Evolutionary conservation across 2,113 vertebrate genomes (phyloP), one percentile per base, ranked within the genome.

Genomic region (Acinonyx jubatus): DNA sequence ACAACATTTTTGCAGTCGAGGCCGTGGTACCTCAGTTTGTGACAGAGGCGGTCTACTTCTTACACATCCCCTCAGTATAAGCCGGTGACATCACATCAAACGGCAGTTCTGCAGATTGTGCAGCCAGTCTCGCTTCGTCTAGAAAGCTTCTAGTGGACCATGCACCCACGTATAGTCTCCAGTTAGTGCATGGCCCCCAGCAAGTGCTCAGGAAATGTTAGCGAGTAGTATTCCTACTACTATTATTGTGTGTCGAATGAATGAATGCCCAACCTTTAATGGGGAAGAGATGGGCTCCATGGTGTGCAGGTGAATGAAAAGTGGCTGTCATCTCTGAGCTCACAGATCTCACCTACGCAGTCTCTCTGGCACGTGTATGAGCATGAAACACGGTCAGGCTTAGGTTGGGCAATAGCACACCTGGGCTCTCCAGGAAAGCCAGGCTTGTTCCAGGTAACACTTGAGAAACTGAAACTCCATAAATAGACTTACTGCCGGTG

Each of bases 371-470:
- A 38, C 41, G 33, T 93, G 52, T n/a, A 41, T 9, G 8, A 23
- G 18, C 69, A 91, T 2, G 16, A 78, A 73, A 48, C 3, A 18
- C 3, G 0, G 41, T 23, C 89, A 52, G 50, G 52, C 65, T 71
- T 38, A 36, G 12, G 38, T 41, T 71, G 57, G 55, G 48, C 48
- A 78, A 88, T 4, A 73, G 18, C 76, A 95, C 79, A 6, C 85
- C 93, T 94, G 97, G 16, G 63, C 69, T 96, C 50, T 91, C 96
- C 48, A 94, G 93, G 85, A 91, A 95, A 95, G 92, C 66, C 36
- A 78, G 73, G 41, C 69, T 92, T 90, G 65, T 69, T 97, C 82
- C 82, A 96, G 93, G 96, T 97, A 94, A 94, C n/a, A 33, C 91
- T 88, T 57, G 85, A 82, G 98, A 97, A 91, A n/a, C 55, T 7